Evolutionary conservation across 1,140 invertebrate species (phyloP), one percentile per base, ranked within the genome.

Genomic region (Drosophila nigrodunni): DNA sequence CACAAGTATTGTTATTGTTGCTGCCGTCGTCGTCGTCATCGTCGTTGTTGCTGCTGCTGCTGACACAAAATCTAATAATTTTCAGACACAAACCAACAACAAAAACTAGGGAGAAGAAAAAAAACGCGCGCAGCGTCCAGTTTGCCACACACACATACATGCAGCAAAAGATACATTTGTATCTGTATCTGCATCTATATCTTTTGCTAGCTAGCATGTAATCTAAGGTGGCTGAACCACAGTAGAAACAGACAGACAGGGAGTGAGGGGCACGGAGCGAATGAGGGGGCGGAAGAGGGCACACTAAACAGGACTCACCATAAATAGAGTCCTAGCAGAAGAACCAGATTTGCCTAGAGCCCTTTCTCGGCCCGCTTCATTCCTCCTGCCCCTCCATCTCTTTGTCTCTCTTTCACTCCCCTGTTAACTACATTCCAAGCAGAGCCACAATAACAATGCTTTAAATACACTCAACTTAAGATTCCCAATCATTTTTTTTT

Each of bases 151-250:
- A 76, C 13, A 18, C 44, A 47, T 8, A 47, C 44, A n/a, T 30
- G 34, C 30, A 13, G n/a, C 11, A 43, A 43, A 5, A 43, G 41
- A 43, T 43, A 7, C 41, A 13, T 43, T 43, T 66, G 74, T 37
- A 74, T 47, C 74, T 66, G 41, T 43, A 43, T 43, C 39, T 66
- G 74, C 41, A 74, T 47, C 74, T 66, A 54, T 79, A 64, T 81
- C 60, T 62, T 35, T 58, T 44, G 66, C 71, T 55, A 58, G 74
- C 58, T 41, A 37, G 34, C 77, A 65, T 70, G 58, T 70, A 82
- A 82, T 72, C 80, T 85, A 72, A 77, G 80, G 80, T 83, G 75
- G 81, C 80, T 85, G 80, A 83, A 85, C 80, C 81, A 77, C 64
- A 46, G 37, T 34, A 37, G 30, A n/a, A 25, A 13, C 25, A 46